Conservation (phyloP, 1,140 invertebrate species). For the Drosophila mojavensis region DNA sequence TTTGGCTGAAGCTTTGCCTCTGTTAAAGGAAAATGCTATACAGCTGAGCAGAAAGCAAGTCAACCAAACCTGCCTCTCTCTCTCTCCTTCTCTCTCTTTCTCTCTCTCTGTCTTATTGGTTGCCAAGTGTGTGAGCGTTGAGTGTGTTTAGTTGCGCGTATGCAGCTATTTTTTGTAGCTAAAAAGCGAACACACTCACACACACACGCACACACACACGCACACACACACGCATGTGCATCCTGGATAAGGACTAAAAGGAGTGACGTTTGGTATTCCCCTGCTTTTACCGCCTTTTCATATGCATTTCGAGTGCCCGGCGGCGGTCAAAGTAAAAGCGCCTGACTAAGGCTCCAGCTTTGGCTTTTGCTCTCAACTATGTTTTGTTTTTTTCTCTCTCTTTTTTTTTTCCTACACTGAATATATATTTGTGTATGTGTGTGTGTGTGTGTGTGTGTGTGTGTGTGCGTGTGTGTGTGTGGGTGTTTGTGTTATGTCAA, state of each 20-base stretch:
- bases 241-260: not conserved
- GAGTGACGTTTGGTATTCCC: conserved; percentile 22
- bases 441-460: conserved; percentile 32
- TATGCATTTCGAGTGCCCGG: conserved; percentile 73
- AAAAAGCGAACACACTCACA: conserved; percentile 36
- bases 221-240: conserved; percentile 27
- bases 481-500: conserved; percentile 67
- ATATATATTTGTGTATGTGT: conserved; percentile 5
- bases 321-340: conserved; percentile 76
- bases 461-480: conserved; percentile 29
- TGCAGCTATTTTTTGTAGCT: conserved; percentile 70
- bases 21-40: conserved; percentile 65
- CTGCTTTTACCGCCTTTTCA: conserved; percentile 9
- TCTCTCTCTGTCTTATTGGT: not conserved
- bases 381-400: conserved; percentile 46
- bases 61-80: conserved; percentile 14
- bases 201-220: conserved; percentile 10
- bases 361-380: conserved; percentile 54
- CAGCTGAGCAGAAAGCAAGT: conserved; percentile 21
- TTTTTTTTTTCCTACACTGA: not conserved
- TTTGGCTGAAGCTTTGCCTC: conserved; percentile 46
- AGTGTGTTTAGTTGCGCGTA: conserved; percentile 75
- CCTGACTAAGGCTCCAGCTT: conserved; percentile 44
- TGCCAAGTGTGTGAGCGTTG: conserved; percentile 31
- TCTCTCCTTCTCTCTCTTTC: not conserved